Base-by-base conservation (phyloP, 2,113 vertebrate species). In the Scalopus aquaticus region DNA sequence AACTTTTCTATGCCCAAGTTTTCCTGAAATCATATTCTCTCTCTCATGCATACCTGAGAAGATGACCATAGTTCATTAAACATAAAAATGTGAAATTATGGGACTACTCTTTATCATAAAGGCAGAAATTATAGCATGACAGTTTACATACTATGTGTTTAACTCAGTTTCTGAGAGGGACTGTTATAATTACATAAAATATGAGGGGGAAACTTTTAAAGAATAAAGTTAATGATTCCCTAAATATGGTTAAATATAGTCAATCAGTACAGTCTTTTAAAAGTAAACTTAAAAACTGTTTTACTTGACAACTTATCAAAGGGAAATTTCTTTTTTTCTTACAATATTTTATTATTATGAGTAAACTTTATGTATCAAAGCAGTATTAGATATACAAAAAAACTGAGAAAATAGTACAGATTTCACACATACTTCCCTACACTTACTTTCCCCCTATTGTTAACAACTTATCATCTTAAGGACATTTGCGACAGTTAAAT, bases 41-140 rank as follows among this genome's bases (percentile, higher is more conserved):
- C 82, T 70, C 42, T 77, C 44, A 51, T 37, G 9, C 22, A 83
- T 2, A 92, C 6, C 6, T 77, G 62, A 83, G 92, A 88, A 60
- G 13, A 86, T 42, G 20, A 49, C 49, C 4, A 32, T 32, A 79
- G 64, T 94, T 86, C n/a, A 56, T 56, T 74, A 91, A 83, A 87
- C 30, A 80, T 16, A 77, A 92, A 82, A 81, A 82, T 60, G 35
- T 76, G 42, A 92, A 88, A 92, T 77, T 54, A 80, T 62, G 30
- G 60, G 24, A 51, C 60, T n/a, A 88, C 65, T 91, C 56, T 84
- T 78, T 80, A 88, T 85, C 54, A 85, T 54, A 94, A 78, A 85
- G 35, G 30, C 42, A 85, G 73, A 85, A 79, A 42, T n/a, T 56
- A 9, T 88, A n/a, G 4, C 78, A 95, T 62, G 44, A 62, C 77